phyloP scores from a whole-genome alignment of 2,888 invertebrate species.

The Parnassius orleans region DNA sequence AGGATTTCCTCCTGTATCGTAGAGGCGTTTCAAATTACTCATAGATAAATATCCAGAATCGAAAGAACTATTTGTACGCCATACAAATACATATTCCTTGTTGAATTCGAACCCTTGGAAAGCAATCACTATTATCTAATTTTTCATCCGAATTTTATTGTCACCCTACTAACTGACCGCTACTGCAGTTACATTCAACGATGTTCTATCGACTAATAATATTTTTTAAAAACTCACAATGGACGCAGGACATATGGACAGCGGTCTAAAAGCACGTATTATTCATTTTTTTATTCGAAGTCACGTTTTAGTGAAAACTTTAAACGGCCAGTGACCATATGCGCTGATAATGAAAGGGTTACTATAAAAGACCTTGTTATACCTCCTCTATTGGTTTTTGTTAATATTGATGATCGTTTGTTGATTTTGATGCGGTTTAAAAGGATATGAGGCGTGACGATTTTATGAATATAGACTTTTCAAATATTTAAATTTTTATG shows the following conservation, averaged over 20 bases:
- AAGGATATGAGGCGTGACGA: slow-evolving; percentile 21
- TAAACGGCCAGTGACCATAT: slow-evolving; percentile 49
- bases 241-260: slow-evolving; percentile 50
- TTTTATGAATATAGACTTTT: slow-evolving; percentile 1
- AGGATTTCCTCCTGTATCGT: too few relatives aligned
- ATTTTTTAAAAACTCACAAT: slow-evolving; percentile 40
- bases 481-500: too few relatives aligned
- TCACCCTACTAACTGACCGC: slow-evolving; percentile 51
- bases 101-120: too few relatives aligned
- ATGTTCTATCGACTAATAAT: slow-evolving; percentile 51
- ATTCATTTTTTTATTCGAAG: slow-evolving; percentile 37
- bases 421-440: slow-evolving; percentile 28
- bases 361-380: slow-evolving; percentile 38
- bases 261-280: slow-evolving; percentile 42
- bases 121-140: too few relatives aligned
- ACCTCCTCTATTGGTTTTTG: slow-evolving; percentile 56
- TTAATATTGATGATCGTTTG: slow-evolving; percentile 30
- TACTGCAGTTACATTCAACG: slow-evolving; percentile 39
- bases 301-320: slow-evolving; percentile 45
- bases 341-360: slow-evolving; percentile 32
- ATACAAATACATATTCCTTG: too few relatives aligned
- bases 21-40: too few relatives aligned
- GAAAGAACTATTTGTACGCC: too few relatives aligned
- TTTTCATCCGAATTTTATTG: slow-evolving; percentile 22
- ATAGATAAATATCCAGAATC: too few relatives aligned